These are phyloP conservation scores for Kuschelorhynchus macadamiae DNA, from an alignment of 2,888 invertebrate genomes.

Conservation along the genomic window DNA sequence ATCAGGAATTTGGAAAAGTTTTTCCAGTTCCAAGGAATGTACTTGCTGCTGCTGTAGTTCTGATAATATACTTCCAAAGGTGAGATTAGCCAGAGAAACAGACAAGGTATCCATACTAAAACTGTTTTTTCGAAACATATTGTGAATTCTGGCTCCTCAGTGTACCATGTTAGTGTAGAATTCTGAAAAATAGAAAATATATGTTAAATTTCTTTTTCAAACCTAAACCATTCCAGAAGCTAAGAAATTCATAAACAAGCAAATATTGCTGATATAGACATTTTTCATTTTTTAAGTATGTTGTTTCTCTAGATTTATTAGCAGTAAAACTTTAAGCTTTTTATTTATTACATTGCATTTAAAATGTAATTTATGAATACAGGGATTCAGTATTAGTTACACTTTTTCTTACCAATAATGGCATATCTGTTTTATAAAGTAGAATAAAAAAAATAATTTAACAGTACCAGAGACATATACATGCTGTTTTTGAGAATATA, in stretches of 20 bases:
- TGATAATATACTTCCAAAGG: slow-evolving; percentile 80
- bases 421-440: no score
- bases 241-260: no score
- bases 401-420: no score
- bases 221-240: no score
- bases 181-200: slow-evolving; percentile 80
- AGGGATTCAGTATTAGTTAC: no score
- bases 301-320: neutral
- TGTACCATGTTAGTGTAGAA: slow-evolving; percentile 80
- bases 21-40: slow-evolving; percentile 80
- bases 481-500: no score
- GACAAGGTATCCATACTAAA: slow-evolving; percentile 87
- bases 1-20: slow-evolving; percentile 78
- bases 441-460: no score
- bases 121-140: slow-evolving; percentile 91
- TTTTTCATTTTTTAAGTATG: neutral
- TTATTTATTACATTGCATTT: no score
- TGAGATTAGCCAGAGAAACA: slow-evolving; percentile 81
- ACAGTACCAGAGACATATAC: no score
- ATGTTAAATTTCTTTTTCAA: no score
- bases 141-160: slow-evolving; percentile 83
- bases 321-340: no score
- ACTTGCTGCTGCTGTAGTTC: slow-evolving; percentile 77
- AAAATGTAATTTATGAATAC: no score
- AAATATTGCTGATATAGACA: neutral